Evolutionary conservation across 2,113 vertebrate species (phyloP).

Genomic region (Cromileptes altivelis): DNA sequence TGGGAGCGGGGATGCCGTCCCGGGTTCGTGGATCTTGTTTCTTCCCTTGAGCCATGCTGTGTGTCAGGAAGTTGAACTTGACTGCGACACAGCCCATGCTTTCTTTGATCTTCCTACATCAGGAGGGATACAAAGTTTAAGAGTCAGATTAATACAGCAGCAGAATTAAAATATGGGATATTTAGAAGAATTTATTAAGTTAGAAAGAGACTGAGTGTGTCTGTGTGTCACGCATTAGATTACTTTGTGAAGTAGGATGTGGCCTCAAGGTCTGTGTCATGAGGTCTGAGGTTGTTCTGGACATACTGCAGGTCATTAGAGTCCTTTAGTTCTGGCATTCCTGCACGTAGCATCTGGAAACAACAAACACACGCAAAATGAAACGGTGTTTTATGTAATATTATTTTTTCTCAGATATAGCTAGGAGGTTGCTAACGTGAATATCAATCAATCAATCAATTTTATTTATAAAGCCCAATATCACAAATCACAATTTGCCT

Average conservation of each 20-base stretch:
- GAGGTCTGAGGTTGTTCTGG: slow-evolving; percentile 88
- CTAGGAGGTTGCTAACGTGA: neutral
- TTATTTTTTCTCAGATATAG: neutral
- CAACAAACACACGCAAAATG: neutral
- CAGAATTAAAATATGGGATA: neutral
- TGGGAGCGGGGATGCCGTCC: slow-evolving; percentile 39
- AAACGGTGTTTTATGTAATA: neutral
- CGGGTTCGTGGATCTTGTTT: slow-evolving; percentile 10
- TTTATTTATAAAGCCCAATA: too few species aligned
- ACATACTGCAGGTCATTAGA: slow-evolving; percentile 89
- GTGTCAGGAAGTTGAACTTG: slow-evolving; percentile 92
- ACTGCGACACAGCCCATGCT: slow-evolving; percentile 91
- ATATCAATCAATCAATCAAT: too few species aligned
- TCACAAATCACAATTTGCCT: too few species aligned
- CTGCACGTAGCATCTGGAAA: slow-evolving; percentile 89
- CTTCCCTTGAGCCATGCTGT: slow-evolving; percentile 84
- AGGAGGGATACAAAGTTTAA: neutral
- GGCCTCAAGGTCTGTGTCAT: slow-evolving; percentile 90
- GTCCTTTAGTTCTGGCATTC: slow-evolving; percentile 89
- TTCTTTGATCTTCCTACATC: slow-evolving; percentile 91
- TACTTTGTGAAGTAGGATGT: slow-evolving; percentile 93
- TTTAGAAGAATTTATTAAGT: neutral
- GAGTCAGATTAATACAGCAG: neutral
- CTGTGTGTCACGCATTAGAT: neutral
- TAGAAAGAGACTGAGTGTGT: neutral